Conservation (phyloP, 1,140 invertebrate species). For the Lordiphosa collinella region DNA sequence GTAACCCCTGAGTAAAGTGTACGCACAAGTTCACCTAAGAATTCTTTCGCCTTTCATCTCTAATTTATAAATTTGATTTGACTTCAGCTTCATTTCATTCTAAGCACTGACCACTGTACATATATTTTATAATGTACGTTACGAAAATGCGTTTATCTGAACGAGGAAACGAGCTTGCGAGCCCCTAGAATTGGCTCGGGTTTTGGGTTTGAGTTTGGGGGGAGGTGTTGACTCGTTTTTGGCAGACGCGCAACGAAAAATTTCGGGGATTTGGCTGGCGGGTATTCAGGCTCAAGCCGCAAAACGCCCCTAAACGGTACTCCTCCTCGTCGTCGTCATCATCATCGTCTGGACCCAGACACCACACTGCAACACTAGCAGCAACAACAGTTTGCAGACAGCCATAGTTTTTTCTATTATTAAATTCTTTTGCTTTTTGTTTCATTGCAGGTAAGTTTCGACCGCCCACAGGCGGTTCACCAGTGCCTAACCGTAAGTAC, state of each 20-base stretch:
- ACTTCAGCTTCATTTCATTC: no score
- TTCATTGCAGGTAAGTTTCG: slow-evolving; percentile 38
- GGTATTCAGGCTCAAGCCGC: slow-evolving; percentile 37
- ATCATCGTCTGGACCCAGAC: slow-evolving; percentile 24
- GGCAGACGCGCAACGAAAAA: slow-evolving; percentile 48
- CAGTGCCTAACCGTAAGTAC: slow-evolving; percentile 44
- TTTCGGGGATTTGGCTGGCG: slow-evolving; percentile 26
- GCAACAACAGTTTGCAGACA: slow-evolving; percentile 52
- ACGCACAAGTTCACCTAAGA: no score
- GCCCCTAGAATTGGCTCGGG: neutral
- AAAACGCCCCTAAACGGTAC: slow-evolving; percentile 14
- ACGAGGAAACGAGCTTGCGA: neutral
- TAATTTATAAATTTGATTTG: no score
- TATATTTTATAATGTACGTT: slow-evolving; percentile 60
- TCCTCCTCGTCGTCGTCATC: slow-evolving; percentile 26
- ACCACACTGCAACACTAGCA: no score
- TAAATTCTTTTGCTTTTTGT: slow-evolving; percentile 17
- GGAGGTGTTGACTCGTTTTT: slow-evolving; percentile 37
- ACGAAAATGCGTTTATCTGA: slow-evolving; percentile 70
- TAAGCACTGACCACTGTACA: slow-evolving; percentile 4
- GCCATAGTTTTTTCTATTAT: slow-evolving; percentile 8
- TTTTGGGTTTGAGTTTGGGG: neutral
- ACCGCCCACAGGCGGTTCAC: no score
- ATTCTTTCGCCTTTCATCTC: no score
- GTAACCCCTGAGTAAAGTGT: no score